phyloP scores from a whole-genome alignment of 2,797 vertebrate genomes.

The Alexandromys oeconomus region DNA sequence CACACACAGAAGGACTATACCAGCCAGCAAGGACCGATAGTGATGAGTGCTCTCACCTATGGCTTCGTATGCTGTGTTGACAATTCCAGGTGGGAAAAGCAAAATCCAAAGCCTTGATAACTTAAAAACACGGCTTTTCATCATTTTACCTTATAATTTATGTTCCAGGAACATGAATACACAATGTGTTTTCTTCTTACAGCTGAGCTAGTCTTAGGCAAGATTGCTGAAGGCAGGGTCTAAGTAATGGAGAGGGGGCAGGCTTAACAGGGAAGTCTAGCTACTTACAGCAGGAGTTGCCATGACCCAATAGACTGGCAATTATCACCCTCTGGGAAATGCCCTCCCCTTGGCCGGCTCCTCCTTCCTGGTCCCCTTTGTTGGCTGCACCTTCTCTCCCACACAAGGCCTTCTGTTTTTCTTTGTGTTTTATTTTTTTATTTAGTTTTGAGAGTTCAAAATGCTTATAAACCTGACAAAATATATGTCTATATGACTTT shows the following conservation, averaged over 20 bases:
- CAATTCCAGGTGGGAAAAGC: neutral
- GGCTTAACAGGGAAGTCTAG: neutral
- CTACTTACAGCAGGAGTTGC: neutral
- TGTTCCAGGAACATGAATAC: constrained; percentile 45
- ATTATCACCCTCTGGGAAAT: neutral
- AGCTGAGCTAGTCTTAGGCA: constrained; percentile 50
- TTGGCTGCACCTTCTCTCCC: neutral
- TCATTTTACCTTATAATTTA: constrained; percentile 66
- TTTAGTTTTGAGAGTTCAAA: constrained; percentile 41
- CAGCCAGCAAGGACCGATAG: neutral
- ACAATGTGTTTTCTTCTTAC: constrained; percentile 57
- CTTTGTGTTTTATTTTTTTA: neutral
- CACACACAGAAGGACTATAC: neutral
- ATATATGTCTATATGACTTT: neutral
- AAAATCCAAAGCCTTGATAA: constrained; percentile 35
- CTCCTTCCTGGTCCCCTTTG: neutral
- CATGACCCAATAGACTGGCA: neutral
- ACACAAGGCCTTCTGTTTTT: constrained; percentile 6
- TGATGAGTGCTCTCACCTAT: neutral
- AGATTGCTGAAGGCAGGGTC: constrained; percentile 17
- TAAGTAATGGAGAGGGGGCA: constrained; percentile 27
- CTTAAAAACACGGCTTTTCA: constrained; percentile 59
- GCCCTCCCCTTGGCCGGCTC: neutral
- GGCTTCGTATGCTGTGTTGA: neutral
- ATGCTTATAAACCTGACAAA: neutral